These are phyloP conservation scores for Eufriesea mexicana DNA, from an alignment of 1,140 invertebrate species.

Conservation along the genomic window DNA sequence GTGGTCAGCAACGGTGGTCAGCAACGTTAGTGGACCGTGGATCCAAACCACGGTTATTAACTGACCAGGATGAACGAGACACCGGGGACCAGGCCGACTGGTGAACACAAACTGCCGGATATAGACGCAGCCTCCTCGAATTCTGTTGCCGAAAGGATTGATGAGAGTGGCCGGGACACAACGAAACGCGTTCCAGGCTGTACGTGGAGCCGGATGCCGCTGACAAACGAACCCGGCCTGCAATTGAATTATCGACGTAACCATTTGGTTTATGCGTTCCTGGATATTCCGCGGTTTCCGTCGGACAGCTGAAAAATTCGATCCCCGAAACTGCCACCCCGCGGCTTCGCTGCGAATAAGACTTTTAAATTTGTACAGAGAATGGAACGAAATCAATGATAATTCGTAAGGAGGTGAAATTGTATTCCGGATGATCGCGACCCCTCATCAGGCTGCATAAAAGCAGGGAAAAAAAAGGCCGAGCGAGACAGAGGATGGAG, in stretches of 20 bases:
- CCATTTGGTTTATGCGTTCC: conserved; percentile 7
- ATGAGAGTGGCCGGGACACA: conserved; percentile 57
- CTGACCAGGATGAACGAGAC: conserved; percentile 80
- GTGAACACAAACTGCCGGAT: conserved; percentile 61
- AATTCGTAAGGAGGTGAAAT: conserved; percentile 26
- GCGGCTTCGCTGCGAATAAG: background rate
- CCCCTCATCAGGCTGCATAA: conserved; percentile 41
- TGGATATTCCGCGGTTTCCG: conserved; percentile 17
- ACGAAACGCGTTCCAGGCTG: conserved; percentile 45
- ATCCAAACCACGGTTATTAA: conserved; percentile 75
- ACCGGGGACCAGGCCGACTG: conserved; percentile 72
- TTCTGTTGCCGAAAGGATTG: conserved; percentile 78
- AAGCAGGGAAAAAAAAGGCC: background rate
- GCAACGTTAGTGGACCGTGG: conserved; percentile 60
- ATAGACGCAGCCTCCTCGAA: conserved; percentile 62
- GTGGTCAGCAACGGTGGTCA: conserved; percentile 63
- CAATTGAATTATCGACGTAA: conserved; percentile 60
- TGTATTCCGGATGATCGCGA: conserved; percentile 31
- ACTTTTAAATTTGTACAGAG: background rate
- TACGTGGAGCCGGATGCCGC: background rate
- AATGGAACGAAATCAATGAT: conserved; percentile 24
- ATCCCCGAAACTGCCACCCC: too few species aligned
- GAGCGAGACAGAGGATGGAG: background rate
- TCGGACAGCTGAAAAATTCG: background rate
- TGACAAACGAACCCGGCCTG: conserved; percentile 46